Evolutionary conservation across 1,140 invertebrate species (phyloP), one percentile per base, ranked within the genome.

Genomic region (Drosophila dunni): DNA sequence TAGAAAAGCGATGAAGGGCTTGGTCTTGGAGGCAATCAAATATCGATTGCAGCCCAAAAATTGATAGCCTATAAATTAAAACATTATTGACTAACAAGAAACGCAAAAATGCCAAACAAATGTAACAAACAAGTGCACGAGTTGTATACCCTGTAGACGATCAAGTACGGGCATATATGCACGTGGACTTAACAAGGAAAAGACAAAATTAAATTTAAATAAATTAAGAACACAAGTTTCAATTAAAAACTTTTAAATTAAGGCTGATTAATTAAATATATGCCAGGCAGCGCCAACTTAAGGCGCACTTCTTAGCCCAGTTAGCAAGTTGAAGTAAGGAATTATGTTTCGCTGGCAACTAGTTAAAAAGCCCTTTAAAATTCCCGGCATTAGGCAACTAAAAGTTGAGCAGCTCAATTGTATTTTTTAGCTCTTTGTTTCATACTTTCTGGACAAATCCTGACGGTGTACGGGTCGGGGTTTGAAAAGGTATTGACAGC

Each of bases 21-120:
- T 62, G 38, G 17, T 46, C 54, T 68, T 61, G 46, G 42, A n/a
- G 40, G 44, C 62, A 58, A 67, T 73, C 50, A 66, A 11, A 73
- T 48, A 15, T 34, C 51, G 48, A 50, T 61, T 48, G 11, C 61
- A 44, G 53, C 40, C 56, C 56, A 46, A 62, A 29, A 69, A 72
- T 81, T 81, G 64, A 51, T 57, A 88, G 83, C 65, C 67, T 62
- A 74, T 86, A 88, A 86, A 86, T 86, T 82, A 88, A 88, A 86
- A 88, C 83, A 86, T 86, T 82, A 82, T 76, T 44, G 53, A 13
- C 48, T 0, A 29, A 29, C 17, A 20, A 20, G 17, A 1, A 20
- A 20, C 17, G 17, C 17, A 20, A 20, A 20, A 20, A 20, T 2
- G 17, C 17, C 0, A 20, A 68, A 60, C 60, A 50, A 48, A 6